Conservation (phyloP, 2,888 invertebrate species). For the Caenorhabditis plicata region DNA sequence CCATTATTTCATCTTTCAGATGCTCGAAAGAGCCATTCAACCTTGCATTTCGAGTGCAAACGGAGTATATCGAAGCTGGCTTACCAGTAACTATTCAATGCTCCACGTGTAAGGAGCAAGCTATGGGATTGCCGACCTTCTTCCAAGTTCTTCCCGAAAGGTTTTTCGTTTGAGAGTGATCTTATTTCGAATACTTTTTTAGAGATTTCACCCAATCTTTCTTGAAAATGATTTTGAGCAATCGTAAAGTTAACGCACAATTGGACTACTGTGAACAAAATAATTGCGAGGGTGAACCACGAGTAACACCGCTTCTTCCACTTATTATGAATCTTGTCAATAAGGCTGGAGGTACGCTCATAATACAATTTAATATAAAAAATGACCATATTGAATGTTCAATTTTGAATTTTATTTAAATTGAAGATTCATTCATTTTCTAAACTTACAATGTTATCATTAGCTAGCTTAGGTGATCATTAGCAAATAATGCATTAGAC, state of each 20-base stretch:
- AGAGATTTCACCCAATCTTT: too few species aligned
- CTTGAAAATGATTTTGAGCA: constrained; percentile 14
- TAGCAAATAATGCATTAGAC: too few species aligned
- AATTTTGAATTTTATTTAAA: too few species aligned
- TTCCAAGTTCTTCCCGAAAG: constrained; percentile 20
- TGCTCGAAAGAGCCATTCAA: too few species aligned
- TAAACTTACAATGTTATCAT: too few species aligned
- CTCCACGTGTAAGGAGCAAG: constrained; percentile 22
- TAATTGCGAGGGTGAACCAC: constrained; percentile 16
- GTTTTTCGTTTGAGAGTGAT: too few species aligned
- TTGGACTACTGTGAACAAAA: neutral
- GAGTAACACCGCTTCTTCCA: constrained; percentile 3
- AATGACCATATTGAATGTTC: too few species aligned
- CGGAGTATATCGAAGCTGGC: constrained; percentile 8
- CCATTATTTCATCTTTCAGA: too few species aligned
- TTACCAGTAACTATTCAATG: constrained; percentile 12
- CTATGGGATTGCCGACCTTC: constrained; percentile 14
- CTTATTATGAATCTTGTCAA: constrained; percentile 5
- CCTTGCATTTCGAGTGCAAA: constrained; percentile 16
- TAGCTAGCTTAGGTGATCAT: too few species aligned
- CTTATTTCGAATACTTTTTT: too few species aligned
- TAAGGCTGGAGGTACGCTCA: neutral
- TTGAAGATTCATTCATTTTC: too few species aligned
- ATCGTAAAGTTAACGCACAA: neutral
- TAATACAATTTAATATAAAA: too few species aligned